These are phyloP conservation scores for Mobula hypostoma DNA, from an alignment of 2,113 vertebrate genomes.

Conservation along the genomic window DNA sequence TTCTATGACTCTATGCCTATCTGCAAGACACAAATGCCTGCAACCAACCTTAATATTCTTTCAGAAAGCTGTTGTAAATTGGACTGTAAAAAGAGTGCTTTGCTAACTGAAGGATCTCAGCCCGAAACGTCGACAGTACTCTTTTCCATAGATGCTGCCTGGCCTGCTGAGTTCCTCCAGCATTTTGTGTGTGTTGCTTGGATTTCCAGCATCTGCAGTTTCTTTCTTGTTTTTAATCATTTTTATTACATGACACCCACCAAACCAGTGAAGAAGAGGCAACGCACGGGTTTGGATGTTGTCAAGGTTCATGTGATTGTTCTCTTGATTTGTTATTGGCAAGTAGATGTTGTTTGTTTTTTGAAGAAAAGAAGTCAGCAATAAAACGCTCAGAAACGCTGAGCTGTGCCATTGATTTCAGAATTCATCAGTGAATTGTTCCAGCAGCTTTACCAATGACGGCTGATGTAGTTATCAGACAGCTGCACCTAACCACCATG, in stretches of 20 bases:
- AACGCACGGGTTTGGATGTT: not conserved
- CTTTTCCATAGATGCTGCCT: no score
- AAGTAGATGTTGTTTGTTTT: not conserved
- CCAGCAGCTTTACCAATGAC: constrained; percentile 40
- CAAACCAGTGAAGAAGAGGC: not conserved
- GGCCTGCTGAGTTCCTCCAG: no score
- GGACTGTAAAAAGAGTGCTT: not conserved
- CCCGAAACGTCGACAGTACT: no score
- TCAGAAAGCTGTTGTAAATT: not conserved
- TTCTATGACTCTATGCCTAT: not conserved
- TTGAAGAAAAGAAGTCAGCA: not conserved
- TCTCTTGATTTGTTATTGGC: constrained; percentile 41
- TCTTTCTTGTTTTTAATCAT: not conserved
- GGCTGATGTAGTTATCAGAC: constrained; percentile 41
- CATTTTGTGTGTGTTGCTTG: no score
- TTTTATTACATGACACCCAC: not conserved
- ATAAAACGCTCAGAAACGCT: constrained; percentile 34
- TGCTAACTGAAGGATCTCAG: not conserved
- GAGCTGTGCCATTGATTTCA: not conserved
- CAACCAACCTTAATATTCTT: not conserved
- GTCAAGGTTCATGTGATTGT: not conserved
- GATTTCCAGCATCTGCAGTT: no score
- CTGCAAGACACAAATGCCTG: not conserved
- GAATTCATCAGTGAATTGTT: not conserved
- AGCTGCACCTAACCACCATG: constrained; percentile 43